These are phyloP conservation scores for Andrena flavipes DNA, from an alignment of 2,888 invertebrate species.

Conservation along the genomic window DNA sequence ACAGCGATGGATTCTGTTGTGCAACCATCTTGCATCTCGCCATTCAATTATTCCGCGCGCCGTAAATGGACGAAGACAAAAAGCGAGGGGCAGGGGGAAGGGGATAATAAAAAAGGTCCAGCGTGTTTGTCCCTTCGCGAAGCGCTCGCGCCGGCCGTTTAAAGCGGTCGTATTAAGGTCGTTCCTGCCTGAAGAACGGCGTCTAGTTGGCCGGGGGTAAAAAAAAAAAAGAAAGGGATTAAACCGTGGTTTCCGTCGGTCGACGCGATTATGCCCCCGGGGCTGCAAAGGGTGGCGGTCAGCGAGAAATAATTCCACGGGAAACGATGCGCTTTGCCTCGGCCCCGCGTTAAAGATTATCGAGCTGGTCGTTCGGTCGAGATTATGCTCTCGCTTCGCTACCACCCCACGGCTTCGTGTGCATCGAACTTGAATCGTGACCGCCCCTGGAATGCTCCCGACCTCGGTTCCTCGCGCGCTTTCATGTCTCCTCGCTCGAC, in stretches of 20 bases:
- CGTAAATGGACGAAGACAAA: constrained; percentile 29
- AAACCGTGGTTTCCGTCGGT: constrained; percentile 63
- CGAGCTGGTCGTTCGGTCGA: constrained; percentile 6
- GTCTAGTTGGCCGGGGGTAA: constrained; percentile 56
- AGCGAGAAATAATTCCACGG: constrained; percentile 62
- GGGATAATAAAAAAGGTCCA: constrained; percentile 9
- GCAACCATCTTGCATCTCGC: constrained; percentile 28
- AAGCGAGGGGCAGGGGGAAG: not conserved
- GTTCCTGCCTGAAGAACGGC: constrained; percentile 53
- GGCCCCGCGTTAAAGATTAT: constrained; percentile 34
- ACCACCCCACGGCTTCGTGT: not conserved
- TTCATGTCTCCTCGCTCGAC: not conserved
- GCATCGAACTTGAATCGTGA: constrained; percentile 12
- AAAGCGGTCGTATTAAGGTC: constrained; percentile 61
- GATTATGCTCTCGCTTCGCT: constrained; percentile 7
- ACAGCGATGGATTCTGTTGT: constrained; percentile 13
- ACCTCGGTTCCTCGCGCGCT: constrained; percentile 13
- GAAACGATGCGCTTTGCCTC: constrained; percentile 44
- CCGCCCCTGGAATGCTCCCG: constrained; percentile 13
- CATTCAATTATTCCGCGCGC: constrained; percentile 39
- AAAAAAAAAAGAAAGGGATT: constrained; percentile 53
- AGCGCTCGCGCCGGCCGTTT: constrained; percentile 20
- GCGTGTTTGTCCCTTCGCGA: constrained; percentile 32
- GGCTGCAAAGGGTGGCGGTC: constrained; percentile 42
- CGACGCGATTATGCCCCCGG: constrained; percentile 54